Evolutionary conservation across 2,113 vertebrate genomes (phyloP).

Genomic region (Hydrolagus affinis): DNA sequence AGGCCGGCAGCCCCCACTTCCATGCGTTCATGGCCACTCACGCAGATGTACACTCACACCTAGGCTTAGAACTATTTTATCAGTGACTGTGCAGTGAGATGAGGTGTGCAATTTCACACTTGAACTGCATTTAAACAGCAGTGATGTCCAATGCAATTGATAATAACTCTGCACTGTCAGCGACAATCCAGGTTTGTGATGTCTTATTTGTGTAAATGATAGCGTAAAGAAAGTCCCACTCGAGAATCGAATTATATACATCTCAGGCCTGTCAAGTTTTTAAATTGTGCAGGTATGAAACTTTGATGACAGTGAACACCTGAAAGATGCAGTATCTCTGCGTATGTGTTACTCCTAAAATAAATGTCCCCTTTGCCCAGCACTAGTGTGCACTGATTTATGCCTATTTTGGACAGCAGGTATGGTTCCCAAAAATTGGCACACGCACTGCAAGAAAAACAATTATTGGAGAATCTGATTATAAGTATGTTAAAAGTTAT

Average conservation of each 20-base stretch:
- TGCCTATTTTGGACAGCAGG: no score
- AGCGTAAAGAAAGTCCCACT: neutral
- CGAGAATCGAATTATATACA: neutral
- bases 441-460: conserved; percentile 72
- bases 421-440: no score
- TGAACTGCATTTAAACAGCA: neutral
- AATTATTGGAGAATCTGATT: conserved; percentile 68
- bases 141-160: neutral
- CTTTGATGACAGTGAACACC: neutral
- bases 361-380: neutral
- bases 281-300: neutral
- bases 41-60: neutral
- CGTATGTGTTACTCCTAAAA: neutral
- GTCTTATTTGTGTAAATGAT: neutral
- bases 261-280: neutral
- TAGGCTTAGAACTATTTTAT: neutral
- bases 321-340: neutral
- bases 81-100: neutral
- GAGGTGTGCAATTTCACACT: neutral
- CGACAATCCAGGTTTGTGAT: no score
- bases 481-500: no score
- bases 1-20: conserved; percentile 63
- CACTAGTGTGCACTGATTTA: no score
- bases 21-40: conserved; percentile 52
- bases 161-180: neutral